These are phyloP conservation scores for Artemisiospiza belli DNA, from an alignment of 2,113 vertebrate genomes.

Conservation along the genomic window DNA sequence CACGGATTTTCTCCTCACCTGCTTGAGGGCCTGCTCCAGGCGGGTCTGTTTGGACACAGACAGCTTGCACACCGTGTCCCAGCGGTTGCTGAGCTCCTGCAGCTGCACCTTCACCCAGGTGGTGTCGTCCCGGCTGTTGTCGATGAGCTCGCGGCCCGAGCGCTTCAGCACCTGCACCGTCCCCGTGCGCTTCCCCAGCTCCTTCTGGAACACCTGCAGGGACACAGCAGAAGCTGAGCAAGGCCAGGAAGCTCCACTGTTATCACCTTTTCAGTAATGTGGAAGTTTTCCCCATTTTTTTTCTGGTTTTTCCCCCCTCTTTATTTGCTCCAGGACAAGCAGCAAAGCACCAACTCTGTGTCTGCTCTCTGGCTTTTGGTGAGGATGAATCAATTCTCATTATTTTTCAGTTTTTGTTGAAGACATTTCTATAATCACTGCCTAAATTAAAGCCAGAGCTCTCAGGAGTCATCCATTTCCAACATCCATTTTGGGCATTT, in stretches of 20 bases:
- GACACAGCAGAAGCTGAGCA: neutral
- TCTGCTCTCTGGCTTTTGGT: neutral
- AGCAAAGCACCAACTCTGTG: neutral
- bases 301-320: accelerated
- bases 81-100: slow-evolving; percentile 95
- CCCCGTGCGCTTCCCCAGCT: slow-evolving; percentile 93
- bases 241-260: neutral
- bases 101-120: slow-evolving; percentile 98
- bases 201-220: slow-evolving; percentile 93
- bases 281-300: neutral
- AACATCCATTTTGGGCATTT: too few relatives aligned
- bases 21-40: slow-evolving; percentile 91
- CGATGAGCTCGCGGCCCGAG: slow-evolving; percentile 93
- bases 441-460: too few relatives aligned
- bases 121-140: slow-evolving; percentile 91
- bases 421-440: too few relatives aligned
- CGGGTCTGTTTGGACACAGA: slow-evolving; percentile 95
- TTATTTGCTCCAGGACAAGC: neutral
- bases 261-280: accelerated
- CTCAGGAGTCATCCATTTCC: too few relatives aligned
- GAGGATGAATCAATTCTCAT: neutral
- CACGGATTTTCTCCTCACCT: slow-evolving; percentile 71
- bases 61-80: slow-evolving; percentile 95
- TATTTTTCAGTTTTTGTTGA: too few relatives aligned
- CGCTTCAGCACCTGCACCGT: slow-evolving; percentile 93